phyloP scores from a whole-genome alignment of 1,140 invertebrate species.

The Cydia amplana region DNA sequence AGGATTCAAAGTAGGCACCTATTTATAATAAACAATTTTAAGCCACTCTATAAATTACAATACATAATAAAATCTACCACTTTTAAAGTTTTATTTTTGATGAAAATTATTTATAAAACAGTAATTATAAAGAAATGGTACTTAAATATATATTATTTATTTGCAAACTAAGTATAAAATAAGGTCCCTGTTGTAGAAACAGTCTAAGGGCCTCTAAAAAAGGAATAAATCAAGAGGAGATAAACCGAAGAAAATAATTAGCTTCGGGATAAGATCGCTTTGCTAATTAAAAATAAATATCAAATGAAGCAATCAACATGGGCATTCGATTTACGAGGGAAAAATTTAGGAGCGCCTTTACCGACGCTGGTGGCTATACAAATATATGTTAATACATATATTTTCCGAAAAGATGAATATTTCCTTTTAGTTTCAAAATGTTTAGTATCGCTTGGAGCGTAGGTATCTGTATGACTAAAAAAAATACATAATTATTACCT shows the following conservation, averaged over 20 bases:
- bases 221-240: conserved; percentile 57
- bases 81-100: too few relatives aligned
- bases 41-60: too few relatives aligned
- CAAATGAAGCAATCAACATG: conserved; percentile 57
- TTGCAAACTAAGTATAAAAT: neutral
- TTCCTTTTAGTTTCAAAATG: too few relatives aligned
- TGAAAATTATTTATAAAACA: neutral
- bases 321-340: conserved; percentile 33
- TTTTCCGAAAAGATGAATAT: too few relatives aligned
- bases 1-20: too few relatives aligned
- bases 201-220: conserved; percentile 10
- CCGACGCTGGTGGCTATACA: neutral
- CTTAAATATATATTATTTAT: neutral
- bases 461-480: too few relatives aligned
- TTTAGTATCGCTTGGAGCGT: too few relatives aligned
- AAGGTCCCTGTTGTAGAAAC: neutral
- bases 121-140: too few relatives aligned
- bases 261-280: conserved; percentile 44
- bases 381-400: too few relatives aligned
- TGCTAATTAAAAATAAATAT: conserved; percentile 72
- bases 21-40: too few relatives aligned
- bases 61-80: too few relatives aligned
- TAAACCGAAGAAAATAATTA: conserved; percentile 57
- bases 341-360: conserved; percentile 1
- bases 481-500: too few relatives aligned